Conservation (phyloP, 2,113 vertebrate genomes). For the Porphyrio hochstetteri region DNA sequence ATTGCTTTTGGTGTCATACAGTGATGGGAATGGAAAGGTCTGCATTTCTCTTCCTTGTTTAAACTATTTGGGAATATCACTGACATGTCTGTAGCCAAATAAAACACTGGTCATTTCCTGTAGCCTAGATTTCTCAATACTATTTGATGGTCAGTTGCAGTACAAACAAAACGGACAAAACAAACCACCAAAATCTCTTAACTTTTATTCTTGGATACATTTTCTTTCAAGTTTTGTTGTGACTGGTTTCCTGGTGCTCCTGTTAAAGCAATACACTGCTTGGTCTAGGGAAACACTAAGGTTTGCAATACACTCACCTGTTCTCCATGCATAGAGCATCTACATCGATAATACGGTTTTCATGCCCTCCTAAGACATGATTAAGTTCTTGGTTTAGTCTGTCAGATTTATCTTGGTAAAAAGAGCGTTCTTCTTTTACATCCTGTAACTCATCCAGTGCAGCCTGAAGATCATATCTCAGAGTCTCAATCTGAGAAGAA, state of each 20-base stretch:
- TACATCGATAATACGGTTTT: conserved; percentile 88
- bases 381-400: conserved; percentile 94
- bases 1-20: background rate
- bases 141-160: background rate
- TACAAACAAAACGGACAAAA: background rate
- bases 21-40: background rate
- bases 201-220: background rate
- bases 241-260: background rate
- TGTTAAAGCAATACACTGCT: background rate
- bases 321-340: conserved; percentile 98
- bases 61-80: background rate
- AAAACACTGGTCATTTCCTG: background rate
- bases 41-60: background rate
- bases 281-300: background rate
- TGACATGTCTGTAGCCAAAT: background rate
- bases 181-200: background rate
- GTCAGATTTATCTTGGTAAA: conserved; percentile 93
- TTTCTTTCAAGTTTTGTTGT: background rate
- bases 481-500: conserved; percentile 83
- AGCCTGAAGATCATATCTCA: conserved; percentile 88
- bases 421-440: conserved; percentile 86
- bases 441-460: conserved; percentile 92
- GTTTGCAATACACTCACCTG: conserved; percentile 73
- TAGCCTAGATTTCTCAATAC: background rate
- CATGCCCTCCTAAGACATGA: conserved; percentile 88